These are phyloP conservation scores for Eulemur rufifrons DNA, from an alignment of 2,113 vertebrate genomes.

Conservation along the genomic window DNA sequence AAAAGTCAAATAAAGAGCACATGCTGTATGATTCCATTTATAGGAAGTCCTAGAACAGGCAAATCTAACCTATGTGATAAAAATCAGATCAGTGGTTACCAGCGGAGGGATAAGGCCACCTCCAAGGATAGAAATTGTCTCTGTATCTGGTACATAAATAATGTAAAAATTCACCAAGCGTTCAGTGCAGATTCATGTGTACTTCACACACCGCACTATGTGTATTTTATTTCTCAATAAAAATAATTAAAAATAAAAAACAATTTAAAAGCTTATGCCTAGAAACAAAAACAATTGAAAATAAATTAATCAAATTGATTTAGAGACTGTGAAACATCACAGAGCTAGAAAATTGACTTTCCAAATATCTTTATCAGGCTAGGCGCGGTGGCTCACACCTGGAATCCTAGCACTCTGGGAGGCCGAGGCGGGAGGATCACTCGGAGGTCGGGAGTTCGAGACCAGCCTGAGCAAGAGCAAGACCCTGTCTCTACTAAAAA, in stretches of 20 bases:
- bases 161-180: not conserved
- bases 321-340: not conserved
- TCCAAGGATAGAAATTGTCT: not conserved
- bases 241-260: not conserved
- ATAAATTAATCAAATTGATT: not conserved
- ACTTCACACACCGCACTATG: not conserved
- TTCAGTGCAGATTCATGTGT: not conserved
- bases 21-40: not conserved
- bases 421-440: too few relatives aligned
- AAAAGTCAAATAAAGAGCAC: not conserved
- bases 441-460: too few relatives aligned
- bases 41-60: not conserved
- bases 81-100: not conserved
- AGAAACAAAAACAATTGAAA: not conserved
- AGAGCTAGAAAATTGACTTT: not conserved
- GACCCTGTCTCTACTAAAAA: too few relatives aligned
- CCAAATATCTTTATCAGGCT: not conserved
- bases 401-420: too few relatives aligned
- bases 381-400: too few relatives aligned
- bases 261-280: not conserved
- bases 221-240: not conserved
- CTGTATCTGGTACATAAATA: not conserved
- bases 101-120: not conserved
- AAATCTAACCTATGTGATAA: not conserved
- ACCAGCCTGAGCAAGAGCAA: too few relatives aligned